Percentiles rank a stretch among this genome's conserved stretches.
Evolutionary conservation across 1,140 invertebrate species (phyloP).

Genomic region (Helicoverpa zea): DNA sequence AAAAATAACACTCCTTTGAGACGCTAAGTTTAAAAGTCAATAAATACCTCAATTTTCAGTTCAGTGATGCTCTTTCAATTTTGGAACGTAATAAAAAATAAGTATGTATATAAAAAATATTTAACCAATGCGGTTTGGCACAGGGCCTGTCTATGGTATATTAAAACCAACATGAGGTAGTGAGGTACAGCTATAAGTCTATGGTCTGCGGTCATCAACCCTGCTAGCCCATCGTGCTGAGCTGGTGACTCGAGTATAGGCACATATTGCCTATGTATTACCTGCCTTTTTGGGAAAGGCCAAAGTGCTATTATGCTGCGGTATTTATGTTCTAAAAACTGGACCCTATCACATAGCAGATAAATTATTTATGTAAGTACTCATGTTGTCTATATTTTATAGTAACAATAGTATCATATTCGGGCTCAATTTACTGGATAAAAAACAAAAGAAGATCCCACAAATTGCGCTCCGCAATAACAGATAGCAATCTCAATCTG

Average conservation of each 20-base stretch:
- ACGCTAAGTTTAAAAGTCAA: too few relatives aligned
- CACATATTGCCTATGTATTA: background rate
- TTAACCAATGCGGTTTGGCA: constrained; percentile 22
- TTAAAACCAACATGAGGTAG: background rate
- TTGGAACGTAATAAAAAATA: background rate
- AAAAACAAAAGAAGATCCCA: too few relatives aligned
- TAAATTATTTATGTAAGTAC: background rate
- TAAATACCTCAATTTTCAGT: too few relatives aligned
- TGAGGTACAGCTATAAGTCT: constrained; percentile 9
- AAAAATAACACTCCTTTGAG: too few relatives aligned
- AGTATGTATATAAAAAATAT: background rate
- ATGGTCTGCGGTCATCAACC: constrained; percentile 20
- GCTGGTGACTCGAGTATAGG: background rate
- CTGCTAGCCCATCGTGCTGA: constrained; percentile 3
- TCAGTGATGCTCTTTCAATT: too few relatives aligned
- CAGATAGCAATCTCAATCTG: constrained; percentile 15
- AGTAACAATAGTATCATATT: too few relatives aligned
- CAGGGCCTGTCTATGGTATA: constrained; percentile 1
- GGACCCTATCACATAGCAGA: background rate
- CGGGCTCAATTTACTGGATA: too few relatives aligned
- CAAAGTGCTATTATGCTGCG: background rate
- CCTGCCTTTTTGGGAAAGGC: background rate
- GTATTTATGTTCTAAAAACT: too few relatives aligned
- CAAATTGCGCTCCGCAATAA: background rate
- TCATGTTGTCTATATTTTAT: background rate